Base-by-base conservation (phyloP, 2,113 vertebrate species). In the Nymphicus hollandicus region DNA sequence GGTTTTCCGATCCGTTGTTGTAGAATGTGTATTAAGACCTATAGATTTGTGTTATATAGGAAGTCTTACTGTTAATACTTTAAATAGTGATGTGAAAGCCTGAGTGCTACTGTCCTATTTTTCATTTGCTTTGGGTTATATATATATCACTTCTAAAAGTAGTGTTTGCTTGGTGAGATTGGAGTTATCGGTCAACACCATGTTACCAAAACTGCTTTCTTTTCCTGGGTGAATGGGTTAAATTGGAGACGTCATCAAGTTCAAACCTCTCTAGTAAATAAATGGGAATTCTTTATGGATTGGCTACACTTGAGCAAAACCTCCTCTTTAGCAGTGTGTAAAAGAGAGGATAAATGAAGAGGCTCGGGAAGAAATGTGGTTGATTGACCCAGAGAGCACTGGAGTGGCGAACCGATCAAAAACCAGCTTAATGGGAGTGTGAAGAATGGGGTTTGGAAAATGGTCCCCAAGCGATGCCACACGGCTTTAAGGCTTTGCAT, bases 401-500 rank as follows among this genome's bases (percentile, higher is more conserved):
- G 73, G 84, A 95, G 73, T 56, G 19, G 27, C 7, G 6, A 97
- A 73, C 81, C 4, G 22, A 87, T 91, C 72, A 64, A 91, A 86
- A 47, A 7, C 6, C 56, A 77, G 64, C 66, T 93, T 86, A 80
- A 11, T 6, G 4, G 6, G 27, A 71, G 31, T 22, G 74, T 72
- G 28, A 80, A 89, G 82, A 87, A 15, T 12, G 50, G 53, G 41
- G 63, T 89, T 78, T 80, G 37, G 77, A 55, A 89, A 88, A 18
- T 1, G 64, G 11, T 73, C 82, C 64, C 78, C 61, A 64, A 91
- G 89, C 80, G 85, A 93, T 93, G 82, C 63, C 66, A 49, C 66
- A 46, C 16, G 37, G 44, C 81, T 93, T 82, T 56, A 86, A 89
- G 55, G 80, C 89, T 89, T 92, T 95, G 96, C 96, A 96, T 97